Conservation (phyloP, 2,888 invertebrate genomes). For the Trichogramma dendrolimi region DNA sequence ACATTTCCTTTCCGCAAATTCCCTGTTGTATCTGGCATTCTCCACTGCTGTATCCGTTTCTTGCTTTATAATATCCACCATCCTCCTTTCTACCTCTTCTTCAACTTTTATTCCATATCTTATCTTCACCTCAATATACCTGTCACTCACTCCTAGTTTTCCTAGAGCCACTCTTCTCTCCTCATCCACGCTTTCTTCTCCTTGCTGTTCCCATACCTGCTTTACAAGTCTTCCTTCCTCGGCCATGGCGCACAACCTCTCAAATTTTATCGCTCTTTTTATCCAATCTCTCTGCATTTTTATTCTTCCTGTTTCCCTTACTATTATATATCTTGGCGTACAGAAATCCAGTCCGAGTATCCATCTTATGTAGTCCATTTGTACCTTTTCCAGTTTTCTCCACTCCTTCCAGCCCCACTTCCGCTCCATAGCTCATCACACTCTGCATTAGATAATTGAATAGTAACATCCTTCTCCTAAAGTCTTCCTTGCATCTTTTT, state of each 20-base stretch:
- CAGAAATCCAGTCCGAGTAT: slow-evolving; percentile 17
- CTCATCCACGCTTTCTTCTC: background rate
- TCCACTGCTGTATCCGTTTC: too few relatives aligned
- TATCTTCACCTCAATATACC: too few relatives aligned
- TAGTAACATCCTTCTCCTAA: slow-evolving; percentile 19
- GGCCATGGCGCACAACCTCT: too few relatives aligned
- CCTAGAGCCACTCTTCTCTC: background rate
- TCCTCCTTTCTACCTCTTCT: too few relatives aligned
- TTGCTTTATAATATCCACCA: too few relatives aligned
- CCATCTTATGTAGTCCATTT: slow-evolving; percentile 16
- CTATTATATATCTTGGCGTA: slow-evolving; percentile 18
- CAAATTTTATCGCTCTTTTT: slow-evolving; percentile 13
- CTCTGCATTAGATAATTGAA: slow-evolving; percentile 12
- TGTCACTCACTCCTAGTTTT: too few relatives aligned
- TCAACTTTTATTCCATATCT: too few relatives aligned
- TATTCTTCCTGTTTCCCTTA: background rate
- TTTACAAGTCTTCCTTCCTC: slow-evolving; percentile 6
- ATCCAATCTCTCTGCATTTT: slow-evolving; percentile 12
- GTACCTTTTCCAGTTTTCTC: slow-evolving; percentile 17
- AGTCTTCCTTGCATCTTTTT: slow-evolving; percentile 17
- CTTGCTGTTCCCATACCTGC: slow-evolving; percentile 1
- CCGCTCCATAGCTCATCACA: slow-evolving; percentile 13
- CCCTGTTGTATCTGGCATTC: too few relatives aligned
- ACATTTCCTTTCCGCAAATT: too few relatives aligned
- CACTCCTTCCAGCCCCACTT: slow-evolving; percentile 21